Conservation (phyloP, 2,888 invertebrate genomes). For the Venusia cambrica region DNA sequence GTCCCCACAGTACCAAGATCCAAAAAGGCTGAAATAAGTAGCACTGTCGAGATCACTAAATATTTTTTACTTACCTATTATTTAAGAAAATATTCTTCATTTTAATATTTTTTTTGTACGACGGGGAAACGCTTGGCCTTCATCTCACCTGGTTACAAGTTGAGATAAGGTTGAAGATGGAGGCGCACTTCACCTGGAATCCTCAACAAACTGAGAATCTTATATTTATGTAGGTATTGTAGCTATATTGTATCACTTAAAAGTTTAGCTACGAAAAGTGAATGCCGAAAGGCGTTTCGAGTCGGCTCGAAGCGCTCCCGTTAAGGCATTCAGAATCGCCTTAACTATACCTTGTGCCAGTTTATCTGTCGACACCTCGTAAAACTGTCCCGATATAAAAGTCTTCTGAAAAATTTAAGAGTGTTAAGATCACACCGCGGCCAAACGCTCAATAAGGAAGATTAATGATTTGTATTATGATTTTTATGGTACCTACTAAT, state of each 20-base stretch:
- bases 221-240: too few relatives aligned
- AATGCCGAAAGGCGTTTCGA: constrained; percentile 26
- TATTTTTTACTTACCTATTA: too few relatives aligned
- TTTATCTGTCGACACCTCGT: constrained; percentile 65
- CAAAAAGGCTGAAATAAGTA: too few relatives aligned
- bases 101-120: too few relatives aligned
- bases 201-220: too few relatives aligned
- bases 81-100: too few relatives aligned
- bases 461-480: constrained; percentile 63
- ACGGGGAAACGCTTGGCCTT: too few relatives aligned
- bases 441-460: constrained; percentile 61
- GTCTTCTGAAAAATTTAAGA: constrained; percentile 54
- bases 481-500: constrained; percentile 72
- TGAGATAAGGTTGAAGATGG: too few relatives aligned
- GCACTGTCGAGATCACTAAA: too few relatives aligned
- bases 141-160: too few relatives aligned
- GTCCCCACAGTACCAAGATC: too few relatives aligned
- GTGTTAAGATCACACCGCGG: constrained; percentile 50
- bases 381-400: constrained; percentile 62
- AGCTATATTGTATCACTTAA: constrained; percentile 31
- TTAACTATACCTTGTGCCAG: constrained; percentile 46
- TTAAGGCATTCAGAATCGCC: constrained; percentile 46
- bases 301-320: constrained; percentile 34
- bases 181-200: too few relatives aligned
- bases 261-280: constrained; percentile 32